Conservation (phyloP, 2,113 vertebrate species). For the Balaeniceps rex region DNA sequence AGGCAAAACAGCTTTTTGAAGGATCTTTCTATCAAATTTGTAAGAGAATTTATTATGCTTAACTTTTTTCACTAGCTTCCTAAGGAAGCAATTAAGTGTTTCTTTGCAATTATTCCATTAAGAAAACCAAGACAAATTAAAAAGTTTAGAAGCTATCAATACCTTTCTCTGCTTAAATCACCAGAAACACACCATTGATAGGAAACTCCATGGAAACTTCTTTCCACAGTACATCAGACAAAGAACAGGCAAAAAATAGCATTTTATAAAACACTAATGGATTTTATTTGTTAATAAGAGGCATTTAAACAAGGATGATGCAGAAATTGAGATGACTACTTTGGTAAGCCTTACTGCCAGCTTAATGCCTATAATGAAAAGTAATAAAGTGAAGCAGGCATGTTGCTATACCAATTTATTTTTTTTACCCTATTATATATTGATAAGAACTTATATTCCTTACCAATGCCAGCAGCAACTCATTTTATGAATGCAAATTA, state of each 20-base stretch:
- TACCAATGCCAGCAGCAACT: neutral
- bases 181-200: neutral
- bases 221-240: neutral
- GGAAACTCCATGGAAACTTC: neutral
- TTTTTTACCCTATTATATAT: neutral
- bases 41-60: neutral
- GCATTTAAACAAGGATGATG: neutral
- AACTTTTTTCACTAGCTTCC: neutral
- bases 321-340: neutral
- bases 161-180: neutral
- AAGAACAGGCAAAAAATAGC: neutral
- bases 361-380: neutral
- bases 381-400: neutral
- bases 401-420: neutral
- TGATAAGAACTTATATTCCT: neutral
- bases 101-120: neutral
- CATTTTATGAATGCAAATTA: neutral
- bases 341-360: neutral
- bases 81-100: neutral
- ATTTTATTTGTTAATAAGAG: neutral
- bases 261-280: neutral
- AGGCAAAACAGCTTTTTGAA: neutral
- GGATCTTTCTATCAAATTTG: neutral
- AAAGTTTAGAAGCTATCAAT: neutral
- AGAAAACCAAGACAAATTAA: neutral